Evolutionary conservation across 1,140 invertebrate genomes (phyloP).

Genomic region (Formica selysi): DNA sequence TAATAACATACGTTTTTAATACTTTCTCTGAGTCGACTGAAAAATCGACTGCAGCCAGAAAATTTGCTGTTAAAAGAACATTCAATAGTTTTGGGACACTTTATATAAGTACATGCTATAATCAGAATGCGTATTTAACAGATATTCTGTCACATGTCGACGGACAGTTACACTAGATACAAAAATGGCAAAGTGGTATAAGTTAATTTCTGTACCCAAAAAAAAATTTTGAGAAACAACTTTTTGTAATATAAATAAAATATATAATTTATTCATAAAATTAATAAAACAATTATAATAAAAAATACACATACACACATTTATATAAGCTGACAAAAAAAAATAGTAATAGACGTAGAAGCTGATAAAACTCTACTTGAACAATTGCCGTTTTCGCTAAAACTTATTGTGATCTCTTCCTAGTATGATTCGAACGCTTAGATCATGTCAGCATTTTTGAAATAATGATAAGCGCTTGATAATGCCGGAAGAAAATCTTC

Average conservation of each 20-base stretch:
- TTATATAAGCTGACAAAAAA: neutral
- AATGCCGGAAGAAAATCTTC: neutral
- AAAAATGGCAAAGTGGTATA: neutral
- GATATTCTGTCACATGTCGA: constrained; percentile 1
- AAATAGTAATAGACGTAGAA: neutral
- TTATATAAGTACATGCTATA: neutral
- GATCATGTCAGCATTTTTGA: constrained; percentile 9
- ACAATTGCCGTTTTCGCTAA: neutral
- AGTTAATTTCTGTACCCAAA: neutral
- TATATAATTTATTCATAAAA: neutral
- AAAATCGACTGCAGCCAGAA: no score
- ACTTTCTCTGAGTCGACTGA: no score
- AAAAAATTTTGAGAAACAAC: neutral
- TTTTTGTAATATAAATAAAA: neutral
- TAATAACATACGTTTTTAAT: no score
- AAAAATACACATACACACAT: neutral
- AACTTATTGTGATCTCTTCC: neutral
- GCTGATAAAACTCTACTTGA: neutral
- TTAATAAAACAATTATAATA: neutral
- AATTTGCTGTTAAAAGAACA: no score
- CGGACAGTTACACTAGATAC: neutral
- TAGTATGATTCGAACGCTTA: neutral
- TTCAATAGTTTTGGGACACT: no score
- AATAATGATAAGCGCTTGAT: neutral
- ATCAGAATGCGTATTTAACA: constrained; percentile 15